phyloP scores from a whole-genome alignment of 2,113 vertebrate genomes.

The Talpa occidentalis region DNA sequence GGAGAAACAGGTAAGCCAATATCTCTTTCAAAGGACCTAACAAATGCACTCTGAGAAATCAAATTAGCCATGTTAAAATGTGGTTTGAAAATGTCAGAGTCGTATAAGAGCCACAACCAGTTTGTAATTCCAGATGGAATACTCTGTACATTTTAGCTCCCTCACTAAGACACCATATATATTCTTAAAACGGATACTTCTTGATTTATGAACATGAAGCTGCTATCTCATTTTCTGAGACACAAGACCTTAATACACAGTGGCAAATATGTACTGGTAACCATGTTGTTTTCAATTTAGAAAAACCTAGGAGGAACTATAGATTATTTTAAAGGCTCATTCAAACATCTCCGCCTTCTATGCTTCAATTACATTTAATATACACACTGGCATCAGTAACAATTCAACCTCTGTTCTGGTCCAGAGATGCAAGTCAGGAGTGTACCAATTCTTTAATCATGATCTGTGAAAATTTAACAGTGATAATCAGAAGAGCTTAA shows the following conservation, averaged over 20 bases:
- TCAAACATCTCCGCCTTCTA: constrained; percentile 14
- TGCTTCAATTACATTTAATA: constrained; percentile 35
- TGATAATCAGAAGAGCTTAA: background rate
- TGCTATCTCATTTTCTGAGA: constrained; percentile 53
- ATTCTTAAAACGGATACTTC: background rate
- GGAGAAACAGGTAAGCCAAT: background rate
- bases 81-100: background rate
- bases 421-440: background rate
- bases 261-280: constrained; percentile 42
- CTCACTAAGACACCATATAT: background rate
- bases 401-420: background rate
- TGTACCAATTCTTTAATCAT: background rate
- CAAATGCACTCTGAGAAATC: background rate
- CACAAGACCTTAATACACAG: constrained; percentile 33
- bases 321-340: constrained; percentile 57
- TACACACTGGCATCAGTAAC: background rate
- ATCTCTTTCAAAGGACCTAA: background rate
- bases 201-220: constrained; percentile 46
- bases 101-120: background rate
- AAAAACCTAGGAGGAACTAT: constrained; percentile 57
- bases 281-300: constrained; percentile 66
- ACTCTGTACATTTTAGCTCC: background rate
- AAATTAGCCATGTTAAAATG: background rate
- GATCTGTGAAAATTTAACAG: background rate
- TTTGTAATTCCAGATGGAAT: background rate